A percentile compares a stretch with the other conserved stretches of the same genome.
Evolutionary conservation across 2,797 vertebrate genomes (phyloP).

Genomic region (Phoxinus dragarum): DNA sequence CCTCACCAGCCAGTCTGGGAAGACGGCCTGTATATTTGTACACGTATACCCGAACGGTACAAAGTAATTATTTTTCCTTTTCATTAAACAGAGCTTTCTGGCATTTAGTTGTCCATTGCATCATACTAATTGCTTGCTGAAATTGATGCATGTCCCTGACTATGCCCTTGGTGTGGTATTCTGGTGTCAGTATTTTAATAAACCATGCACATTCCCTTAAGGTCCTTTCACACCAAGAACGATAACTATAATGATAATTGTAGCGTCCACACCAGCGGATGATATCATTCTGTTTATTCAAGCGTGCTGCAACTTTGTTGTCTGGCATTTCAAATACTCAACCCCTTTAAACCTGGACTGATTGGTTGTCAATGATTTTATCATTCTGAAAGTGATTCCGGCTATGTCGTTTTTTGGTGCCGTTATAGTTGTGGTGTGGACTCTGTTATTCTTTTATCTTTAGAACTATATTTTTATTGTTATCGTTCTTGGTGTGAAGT

Average conservation of each 20-base stretch:
- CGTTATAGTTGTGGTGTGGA: background rate
- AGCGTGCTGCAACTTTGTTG: background rate
- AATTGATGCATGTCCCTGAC: constrained; percentile 75
- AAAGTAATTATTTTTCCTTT: constrained; percentile 40
- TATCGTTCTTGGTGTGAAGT: background rate
- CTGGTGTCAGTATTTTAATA: constrained; percentile 67
- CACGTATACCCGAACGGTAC: constrained; percentile 69
- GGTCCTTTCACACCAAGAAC: background rate
- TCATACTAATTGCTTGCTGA: constrained; percentile 51
- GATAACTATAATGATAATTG: background rate
- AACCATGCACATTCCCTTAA: constrained; percentile 75
- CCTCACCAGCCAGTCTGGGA: constrained; percentile 38
- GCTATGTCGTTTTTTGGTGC: background rate
- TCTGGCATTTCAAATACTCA: background rate
- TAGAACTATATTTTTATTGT: background rate
- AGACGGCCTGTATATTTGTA: constrained; percentile 76
- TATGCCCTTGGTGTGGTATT: constrained; percentile 59
- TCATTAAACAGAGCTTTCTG: constrained; percentile 25
- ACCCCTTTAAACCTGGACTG: background rate
- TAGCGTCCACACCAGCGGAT: background rate
- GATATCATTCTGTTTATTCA: background rate
- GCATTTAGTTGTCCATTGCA: constrained; percentile 43
- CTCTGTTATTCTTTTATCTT: background rate
- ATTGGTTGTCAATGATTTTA: background rate
- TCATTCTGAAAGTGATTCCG: background rate